Conservation (phyloP, 2,888 invertebrate species). For the Drosophila fungiperda region DNA sequence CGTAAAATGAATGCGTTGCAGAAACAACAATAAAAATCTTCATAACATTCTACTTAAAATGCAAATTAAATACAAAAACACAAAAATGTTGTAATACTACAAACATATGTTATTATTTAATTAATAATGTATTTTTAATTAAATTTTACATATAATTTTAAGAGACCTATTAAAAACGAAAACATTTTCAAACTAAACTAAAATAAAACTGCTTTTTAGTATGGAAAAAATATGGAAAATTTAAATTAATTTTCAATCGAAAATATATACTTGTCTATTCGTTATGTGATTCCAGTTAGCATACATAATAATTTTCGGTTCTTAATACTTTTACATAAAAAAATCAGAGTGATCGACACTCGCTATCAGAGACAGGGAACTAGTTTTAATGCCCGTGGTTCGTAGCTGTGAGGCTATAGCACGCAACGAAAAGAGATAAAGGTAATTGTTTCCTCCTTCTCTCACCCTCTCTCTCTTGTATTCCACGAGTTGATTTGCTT, state of each 20-base stretch:
- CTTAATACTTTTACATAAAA: background rate
- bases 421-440: background rate
- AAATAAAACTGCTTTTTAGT: background rate
- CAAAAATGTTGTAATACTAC: constrained; percentile 26
- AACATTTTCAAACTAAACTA: constrained; percentile 27
- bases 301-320: background rate
- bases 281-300: background rate
- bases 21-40: constrained; percentile 45
- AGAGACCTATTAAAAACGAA: constrained; percentile 36
- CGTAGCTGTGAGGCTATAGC: background rate
- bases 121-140: constrained; percentile 37
- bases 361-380: background rate
- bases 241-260: background rate
- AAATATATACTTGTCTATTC: background rate
- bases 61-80: constrained; percentile 4
- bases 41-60: constrained; percentile 53
- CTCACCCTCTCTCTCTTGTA: background rate
- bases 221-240: background rate
- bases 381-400: background rate
- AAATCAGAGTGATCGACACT: background rate
- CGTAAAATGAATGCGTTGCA: constrained; percentile 30
- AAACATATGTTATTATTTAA: constrained; percentile 38
- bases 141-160: constrained; percentile 48
- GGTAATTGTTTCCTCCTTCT: no score
- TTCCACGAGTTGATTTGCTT: background rate